These are phyloP conservation scores for Drosophila demipolita DNA, from an alignment of 2,888 invertebrate genomes.

Conservation along the genomic window DNA sequence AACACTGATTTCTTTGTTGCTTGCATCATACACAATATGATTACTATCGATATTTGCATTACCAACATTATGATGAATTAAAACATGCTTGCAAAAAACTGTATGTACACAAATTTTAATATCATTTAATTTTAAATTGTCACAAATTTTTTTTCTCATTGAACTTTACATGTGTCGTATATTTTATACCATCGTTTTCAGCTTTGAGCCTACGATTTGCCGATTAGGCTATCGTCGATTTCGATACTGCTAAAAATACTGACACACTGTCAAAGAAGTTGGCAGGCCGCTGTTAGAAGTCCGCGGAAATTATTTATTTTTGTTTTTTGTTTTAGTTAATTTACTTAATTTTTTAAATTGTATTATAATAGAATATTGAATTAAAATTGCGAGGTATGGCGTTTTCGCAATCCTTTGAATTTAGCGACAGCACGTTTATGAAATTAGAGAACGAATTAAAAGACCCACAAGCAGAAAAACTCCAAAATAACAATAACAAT, in stretches of 20 bases:
- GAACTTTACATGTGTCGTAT: not conserved
- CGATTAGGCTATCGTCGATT: not conserved
- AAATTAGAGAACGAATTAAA: slow-evolving; percentile 77
- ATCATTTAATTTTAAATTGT: not conserved
- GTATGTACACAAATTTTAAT: not conserved
- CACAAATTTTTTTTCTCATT: too few relatives aligned
- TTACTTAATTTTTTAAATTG: not conserved
- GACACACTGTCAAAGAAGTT: not conserved
- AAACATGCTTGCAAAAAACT: not conserved
- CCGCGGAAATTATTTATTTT: slow-evolving; percentile 32
- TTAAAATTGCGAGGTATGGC: slow-evolving; percentile 64
- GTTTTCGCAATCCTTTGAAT: slow-evolving; percentile 83
- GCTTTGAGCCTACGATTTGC: not conserved
- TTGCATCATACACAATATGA: not conserved
- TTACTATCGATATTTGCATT: not conserved
- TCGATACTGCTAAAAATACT: slow-evolving; percentile 3
- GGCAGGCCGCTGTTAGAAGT: slow-evolving; percentile 26
- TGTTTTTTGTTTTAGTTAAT: slow-evolving; percentile 22
- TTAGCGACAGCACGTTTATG: slow-evolving; percentile 83
- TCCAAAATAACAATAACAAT: slow-evolving; percentile 9
- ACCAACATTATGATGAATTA: not conserved
- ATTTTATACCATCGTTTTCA: not conserved
- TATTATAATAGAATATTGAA: slow-evolving; percentile 12
- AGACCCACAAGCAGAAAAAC: slow-evolving; percentile 41
- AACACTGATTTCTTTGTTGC: not conserved